phyloP scores from a whole-genome alignment of 2,797 vertebrate species.

The Furcifer pardalis region DNA sequence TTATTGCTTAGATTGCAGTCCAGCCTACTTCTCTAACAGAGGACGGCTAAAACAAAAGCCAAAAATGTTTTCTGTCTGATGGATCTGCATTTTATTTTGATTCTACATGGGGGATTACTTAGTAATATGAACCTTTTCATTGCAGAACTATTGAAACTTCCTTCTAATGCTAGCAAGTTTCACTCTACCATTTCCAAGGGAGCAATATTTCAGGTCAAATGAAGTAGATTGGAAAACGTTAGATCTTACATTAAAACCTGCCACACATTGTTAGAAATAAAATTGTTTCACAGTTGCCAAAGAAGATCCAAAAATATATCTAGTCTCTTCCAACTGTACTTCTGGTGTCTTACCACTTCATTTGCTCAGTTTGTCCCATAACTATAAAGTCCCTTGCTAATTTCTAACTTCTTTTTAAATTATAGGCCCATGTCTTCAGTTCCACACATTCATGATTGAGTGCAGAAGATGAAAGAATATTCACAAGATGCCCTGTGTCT shows the following conservation, averaged over 20 bases:
- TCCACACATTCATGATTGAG: conserved; percentile 22
- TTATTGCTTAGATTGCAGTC: conserved; percentile 7
- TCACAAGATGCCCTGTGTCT: conserved; percentile 10
- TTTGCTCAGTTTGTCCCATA: conserved; percentile 9
- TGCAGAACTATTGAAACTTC: conserved; percentile 9
- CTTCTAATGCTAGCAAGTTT: not conserved
- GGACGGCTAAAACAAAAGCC: conserved; percentile 12
- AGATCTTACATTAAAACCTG: not conserved
- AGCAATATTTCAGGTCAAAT: conserved; percentile 9
- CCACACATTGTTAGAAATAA: conserved; percentile 23
- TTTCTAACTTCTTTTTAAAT: not conserved
- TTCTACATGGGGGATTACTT: conserved; percentile 8
- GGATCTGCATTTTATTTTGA: not conserved
- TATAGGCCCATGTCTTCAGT: conserved; percentile 17
- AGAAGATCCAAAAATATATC: conserved; percentile 10
- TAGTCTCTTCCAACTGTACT: conserved; percentile 10
- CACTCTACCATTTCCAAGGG: conserved; percentile 16
- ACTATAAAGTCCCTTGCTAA: conserved; percentile 1
- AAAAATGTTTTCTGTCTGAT: not conserved
- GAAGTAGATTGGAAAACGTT: conserved; percentile 22
- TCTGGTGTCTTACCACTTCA: not conserved
- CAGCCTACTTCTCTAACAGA: not conserved
- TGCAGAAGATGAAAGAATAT: conserved; percentile 17
- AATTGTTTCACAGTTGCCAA: conserved; percentile 6
- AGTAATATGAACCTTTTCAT: conserved; percentile 3